These are phyloP conservation scores for Oncorhynchus clarkii DNA, from an alignment of 2,113 vertebrate species.

Conservation along the genomic window DNA sequence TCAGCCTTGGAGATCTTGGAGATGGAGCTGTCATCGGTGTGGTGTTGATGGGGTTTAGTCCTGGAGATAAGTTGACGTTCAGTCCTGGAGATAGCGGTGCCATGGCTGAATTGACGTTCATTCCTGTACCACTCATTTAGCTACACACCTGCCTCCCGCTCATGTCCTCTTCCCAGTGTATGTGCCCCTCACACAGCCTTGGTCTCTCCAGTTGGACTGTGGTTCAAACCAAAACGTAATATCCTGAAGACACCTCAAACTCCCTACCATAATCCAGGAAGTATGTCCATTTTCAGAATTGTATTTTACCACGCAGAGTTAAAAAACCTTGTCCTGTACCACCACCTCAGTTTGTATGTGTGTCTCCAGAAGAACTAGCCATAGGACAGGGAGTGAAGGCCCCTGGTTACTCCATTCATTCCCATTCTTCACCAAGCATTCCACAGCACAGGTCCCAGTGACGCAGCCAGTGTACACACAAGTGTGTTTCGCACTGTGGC, in stretches of 20 bases:
- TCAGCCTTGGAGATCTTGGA: no score
- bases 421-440: constrained; percentile 17
- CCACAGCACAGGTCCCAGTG: neutral
- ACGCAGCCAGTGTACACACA: constrained; percentile 5
- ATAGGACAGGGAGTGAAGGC: neutral
- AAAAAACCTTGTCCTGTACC: neutral
- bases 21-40: constrained; percentile 10
- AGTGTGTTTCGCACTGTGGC: constrained; percentile 17
- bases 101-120: constrained; percentile 58
- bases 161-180: constrained; percentile 5
- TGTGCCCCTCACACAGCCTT: neutral
- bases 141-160: constrained; percentile 34
- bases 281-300: neutral
- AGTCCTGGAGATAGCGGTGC: constrained; percentile 56
- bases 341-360: neutral
- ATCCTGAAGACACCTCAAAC: neutral
- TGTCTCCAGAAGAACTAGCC: neutral
- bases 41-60: neutral
- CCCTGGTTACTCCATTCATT: constrained; percentile 18
- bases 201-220: neutral
- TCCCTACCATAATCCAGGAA: neutral
- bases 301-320: no score
- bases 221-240: neutral
- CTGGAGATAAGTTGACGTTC: neutral
- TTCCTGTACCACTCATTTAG: constrained; percentile 55